phyloP scores from a whole-genome alignment of 2,113 vertebrate species.

The Pyxicephalus adspersus region DNA sequence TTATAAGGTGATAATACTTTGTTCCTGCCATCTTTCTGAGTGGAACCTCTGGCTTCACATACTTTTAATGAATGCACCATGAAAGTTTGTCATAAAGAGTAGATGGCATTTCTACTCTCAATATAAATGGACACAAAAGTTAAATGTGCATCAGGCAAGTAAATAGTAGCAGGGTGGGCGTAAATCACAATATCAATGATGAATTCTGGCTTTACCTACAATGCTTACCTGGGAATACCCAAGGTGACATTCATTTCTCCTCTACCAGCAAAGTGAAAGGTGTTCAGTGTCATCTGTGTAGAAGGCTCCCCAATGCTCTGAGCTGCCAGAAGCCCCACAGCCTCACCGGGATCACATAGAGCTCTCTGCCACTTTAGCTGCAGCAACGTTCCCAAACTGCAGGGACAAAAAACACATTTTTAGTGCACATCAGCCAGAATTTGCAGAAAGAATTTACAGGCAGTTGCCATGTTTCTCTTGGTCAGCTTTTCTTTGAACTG shows the following conservation, averaged over 20 bases:
- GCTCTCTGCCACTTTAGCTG: slow-evolving; percentile 94
- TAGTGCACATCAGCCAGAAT: neutral
- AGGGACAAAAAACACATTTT: neutral
- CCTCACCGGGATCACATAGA: slow-evolving; percentile 92
- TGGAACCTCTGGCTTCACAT: too few species aligned
- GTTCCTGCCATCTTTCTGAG: neutral
- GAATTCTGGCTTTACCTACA: neutral
- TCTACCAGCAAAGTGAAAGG: slow-evolving; percentile 97
- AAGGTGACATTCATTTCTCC: slow-evolving; percentile 99
- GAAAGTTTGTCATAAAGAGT: too few species aligned
- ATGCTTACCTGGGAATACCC: slow-evolving; percentile 90
- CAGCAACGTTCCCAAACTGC: slow-evolving; percentile 82
- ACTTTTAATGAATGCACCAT: too few species aligned
- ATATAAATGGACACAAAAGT: too few species aligned
- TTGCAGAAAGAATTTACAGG: too few species aligned
- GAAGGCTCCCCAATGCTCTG: slow-evolving; percentile 98
- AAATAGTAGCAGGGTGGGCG: too few species aligned
- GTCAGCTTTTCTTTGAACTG: too few species aligned
- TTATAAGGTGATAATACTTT: too few species aligned
- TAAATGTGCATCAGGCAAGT: too few species aligned
- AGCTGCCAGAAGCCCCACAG: slow-evolving; percentile 92
- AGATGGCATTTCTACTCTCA: too few species aligned
- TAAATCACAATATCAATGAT: neutral
- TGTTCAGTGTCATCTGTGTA: slow-evolving; percentile 99
- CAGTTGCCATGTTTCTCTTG: too few species aligned